A percentile compares a stretch with the other conserved stretches of the same genome.
Conservation (phyloP, 2,797 vertebrate genomes). For the Rallus crepitans region DNA sequence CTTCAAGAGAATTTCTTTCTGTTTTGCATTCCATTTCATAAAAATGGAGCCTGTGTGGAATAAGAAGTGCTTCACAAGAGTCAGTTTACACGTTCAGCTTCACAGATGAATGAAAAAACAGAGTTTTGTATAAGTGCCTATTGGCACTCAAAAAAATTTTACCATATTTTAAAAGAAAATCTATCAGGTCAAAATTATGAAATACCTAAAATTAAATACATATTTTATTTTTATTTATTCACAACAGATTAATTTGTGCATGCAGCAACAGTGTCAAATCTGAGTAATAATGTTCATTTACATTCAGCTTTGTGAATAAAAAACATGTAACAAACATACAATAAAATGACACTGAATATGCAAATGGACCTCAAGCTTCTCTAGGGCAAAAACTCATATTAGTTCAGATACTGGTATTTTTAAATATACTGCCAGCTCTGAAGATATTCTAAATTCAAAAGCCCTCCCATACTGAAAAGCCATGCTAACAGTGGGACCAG, state of each 20-base stretch:
- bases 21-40: not conserved
- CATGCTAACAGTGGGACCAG: not conserved
- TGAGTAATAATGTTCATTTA: conserved; percentile 1
- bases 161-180: not conserved
- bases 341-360: not conserved
- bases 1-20: not conserved
- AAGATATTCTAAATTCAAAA: not conserved
- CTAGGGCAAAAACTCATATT: not conserved
- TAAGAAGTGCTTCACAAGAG: not conserved
- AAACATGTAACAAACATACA: not conserved
- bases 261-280: not conserved
- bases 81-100: not conserved
- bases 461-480: not conserved
- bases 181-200: not conserved
- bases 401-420: not conserved
- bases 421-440: not conserved
- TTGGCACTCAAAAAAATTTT: not conserved
- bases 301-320: not conserved
- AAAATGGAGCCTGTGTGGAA: not conserved
- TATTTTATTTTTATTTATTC: not conserved
- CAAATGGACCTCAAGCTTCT: not conserved
- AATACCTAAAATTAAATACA: not conserved
- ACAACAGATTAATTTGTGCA: not conserved
- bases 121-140: not conserved
- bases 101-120: not conserved